Conservation (phyloP, 2,797 vertebrate species). For the Perodicticus potto region DNA sequence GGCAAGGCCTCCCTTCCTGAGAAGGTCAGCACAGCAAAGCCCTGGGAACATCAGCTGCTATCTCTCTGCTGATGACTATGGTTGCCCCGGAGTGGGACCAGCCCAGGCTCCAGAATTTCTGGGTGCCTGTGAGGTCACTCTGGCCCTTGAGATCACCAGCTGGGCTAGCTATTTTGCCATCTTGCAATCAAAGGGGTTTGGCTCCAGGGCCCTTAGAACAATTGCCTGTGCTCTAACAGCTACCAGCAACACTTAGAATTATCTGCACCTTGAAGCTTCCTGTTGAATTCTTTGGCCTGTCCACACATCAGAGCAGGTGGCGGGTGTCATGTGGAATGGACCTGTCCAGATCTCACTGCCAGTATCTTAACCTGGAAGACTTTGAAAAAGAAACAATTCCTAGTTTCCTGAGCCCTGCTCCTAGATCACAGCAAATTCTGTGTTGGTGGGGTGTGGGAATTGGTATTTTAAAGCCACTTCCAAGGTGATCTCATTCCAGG, state of each 20-base stretch:
- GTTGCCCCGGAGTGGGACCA: neutral
- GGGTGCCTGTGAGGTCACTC: neutral
- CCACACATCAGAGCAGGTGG: neutral
- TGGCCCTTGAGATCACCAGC: neutral
- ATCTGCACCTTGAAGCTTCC: neutral
- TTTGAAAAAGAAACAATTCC: neutral
- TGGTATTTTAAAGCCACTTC: neutral
- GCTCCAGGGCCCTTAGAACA: neutral
- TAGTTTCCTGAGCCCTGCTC: neutral
- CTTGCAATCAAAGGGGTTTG: neutral
- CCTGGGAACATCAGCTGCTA: neutral
- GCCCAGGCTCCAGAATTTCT: too few species aligned
- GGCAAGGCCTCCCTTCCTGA: neutral
- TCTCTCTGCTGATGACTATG: fast-evolving
- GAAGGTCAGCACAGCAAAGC: neutral
- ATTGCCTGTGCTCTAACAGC: fast-evolving
- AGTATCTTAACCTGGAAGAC: neutral
- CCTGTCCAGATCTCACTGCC: neutral
- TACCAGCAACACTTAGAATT: neutral
- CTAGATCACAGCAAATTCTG: neutral
- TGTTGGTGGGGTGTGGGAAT: neutral
- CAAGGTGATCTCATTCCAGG: neutral
- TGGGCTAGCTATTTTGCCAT: neutral
- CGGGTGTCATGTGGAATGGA: neutral
- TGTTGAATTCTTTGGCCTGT: neutral